A percentile compares a stretch with the other conserved stretches of the same genome.
Evolutionary conservation across 2,797 vertebrate species (phyloP).

Genomic region (Hylomyscus alleni): DNA sequence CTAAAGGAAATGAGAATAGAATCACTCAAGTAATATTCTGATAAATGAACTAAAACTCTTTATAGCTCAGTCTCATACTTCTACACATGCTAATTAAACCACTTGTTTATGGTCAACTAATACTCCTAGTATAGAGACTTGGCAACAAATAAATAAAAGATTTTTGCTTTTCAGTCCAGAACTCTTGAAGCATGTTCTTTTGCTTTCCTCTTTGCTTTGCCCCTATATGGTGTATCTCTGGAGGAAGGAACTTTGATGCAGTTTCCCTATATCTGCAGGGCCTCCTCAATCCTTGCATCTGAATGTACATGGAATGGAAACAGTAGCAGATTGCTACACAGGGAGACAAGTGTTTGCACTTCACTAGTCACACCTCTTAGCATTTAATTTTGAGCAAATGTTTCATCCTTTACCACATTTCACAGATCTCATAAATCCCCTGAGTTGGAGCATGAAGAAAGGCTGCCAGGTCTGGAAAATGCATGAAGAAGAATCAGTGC

Average conservation of each 20-base stretch:
- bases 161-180: background rate
- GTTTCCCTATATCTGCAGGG: background rate
- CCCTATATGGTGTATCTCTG: background rate
- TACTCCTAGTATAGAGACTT: background rate
- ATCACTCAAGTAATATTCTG: background rate
- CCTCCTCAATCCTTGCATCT: background rate
- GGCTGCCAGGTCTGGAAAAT: background rate
- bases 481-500: background rate
- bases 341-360: background rate
- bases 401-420: constrained; percentile 1
- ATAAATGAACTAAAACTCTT: background rate
- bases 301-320: background rate
- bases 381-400: constrained; percentile 33
- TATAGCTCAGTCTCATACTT: background rate
- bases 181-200: background rate
- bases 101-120: background rate
- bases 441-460: background rate
- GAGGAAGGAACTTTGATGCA: background rate
- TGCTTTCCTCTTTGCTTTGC: background rate
- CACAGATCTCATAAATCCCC: constrained; percentile 39
- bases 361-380: constrained; percentile 29
- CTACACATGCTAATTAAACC: background rate
- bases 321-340: background rate
- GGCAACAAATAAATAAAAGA: background rate
- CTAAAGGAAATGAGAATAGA: background rate